Base-by-base conservation (phyloP, 2,797 vertebrate genomes). In the Thunnus albacares region DNA sequence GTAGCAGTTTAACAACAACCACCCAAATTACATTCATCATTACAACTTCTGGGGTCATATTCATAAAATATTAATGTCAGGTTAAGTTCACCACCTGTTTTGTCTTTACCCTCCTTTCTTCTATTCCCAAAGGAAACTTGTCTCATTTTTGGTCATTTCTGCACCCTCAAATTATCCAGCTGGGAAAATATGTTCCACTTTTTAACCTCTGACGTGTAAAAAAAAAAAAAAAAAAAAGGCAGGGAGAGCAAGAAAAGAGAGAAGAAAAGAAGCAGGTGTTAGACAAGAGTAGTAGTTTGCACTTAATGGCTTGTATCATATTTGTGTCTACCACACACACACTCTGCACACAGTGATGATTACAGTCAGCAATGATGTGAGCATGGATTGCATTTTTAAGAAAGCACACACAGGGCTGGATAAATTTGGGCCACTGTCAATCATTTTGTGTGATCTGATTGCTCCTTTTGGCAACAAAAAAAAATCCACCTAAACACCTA, bases 1-100 rank as follows among this genome's bases (percentile, higher is more conserved):
- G 65, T 71, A 74, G 64, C 41, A 75, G 65, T 89, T 89, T 87
- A 88, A 90, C 81, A 35, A 61, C 68, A 38, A 77, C 89, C 79
- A 83, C 68, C 69, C 71, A 83, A 79, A 90, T 93, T 93, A 90
- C 87, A 79, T 84, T 85, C 82, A 89, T 87, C 80, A 92, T 92
- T 91, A 92, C 81, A 85, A 89, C 86, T 81, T 87, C 83, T 84
- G 78, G 80, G 89, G 90, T 93, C 90, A 92, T 87, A 82, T 92
- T 90, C 92, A 92, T 94, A 93, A 95, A 94, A 93, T 83, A 93
- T 94, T 90, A 91, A 90, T 86, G 88, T 91, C 87, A 93, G 86
- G 91, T 90, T 91, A 91, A 92, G 88, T 90, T 90, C 70, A 87
- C 84, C 94, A 94, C 87, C 91, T 95, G 93, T 92, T 94, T 90